Base-by-base conservation (phyloP, 2,888 invertebrate species). In the Drosophila ustulata region DNA sequence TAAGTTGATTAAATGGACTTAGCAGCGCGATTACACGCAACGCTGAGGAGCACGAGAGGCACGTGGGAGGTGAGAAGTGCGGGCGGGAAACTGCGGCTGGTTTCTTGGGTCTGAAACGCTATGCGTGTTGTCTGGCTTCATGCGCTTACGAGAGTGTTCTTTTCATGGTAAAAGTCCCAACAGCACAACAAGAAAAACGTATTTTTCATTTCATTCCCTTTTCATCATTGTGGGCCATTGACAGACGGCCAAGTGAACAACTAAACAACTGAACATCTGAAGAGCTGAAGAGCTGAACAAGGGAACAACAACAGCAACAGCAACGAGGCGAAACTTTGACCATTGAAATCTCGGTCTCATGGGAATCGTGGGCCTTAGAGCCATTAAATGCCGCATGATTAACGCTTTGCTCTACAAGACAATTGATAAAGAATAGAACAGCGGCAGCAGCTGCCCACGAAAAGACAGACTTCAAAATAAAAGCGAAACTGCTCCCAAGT, bases 1-100 rank as follows among this genome's bases (percentile, higher is more conserved):
- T 84, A 84, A 84, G 89, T 84, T 84, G 83, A 84, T 84, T 84
- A 84, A 84, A 84, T 84, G 87, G 83, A 88, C 83, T 84, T 84
- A 84, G 83, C 71, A 75, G 83, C 61, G 78, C 73, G 89, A 84
- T 84, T 84, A 84, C 89, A 84, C 83, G 83, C 83, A 84, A 84
- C 57, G 71, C 83, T 80, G 78, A 51, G 43, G 45, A 55, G 41
- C 45, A 55, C 41, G 50, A 62, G 50, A 57, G 28, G 37, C 49
- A 32, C 39, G 13, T 41, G 18, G 46, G 43, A 8, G 30, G 9
- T 5, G 11, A 13, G 4, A 34, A 18, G 11, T 2, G n/a, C 1
- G 23, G 26, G 28, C 2, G 23, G 30, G 25, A 9, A 47, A 7
- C 7, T 7, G 11, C 11, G 30, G 34, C 28, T 28, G 9, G 25